phyloP scores from a whole-genome alignment of 2,113 vertebrate species.

The Entelurus aequoreus region DNA sequence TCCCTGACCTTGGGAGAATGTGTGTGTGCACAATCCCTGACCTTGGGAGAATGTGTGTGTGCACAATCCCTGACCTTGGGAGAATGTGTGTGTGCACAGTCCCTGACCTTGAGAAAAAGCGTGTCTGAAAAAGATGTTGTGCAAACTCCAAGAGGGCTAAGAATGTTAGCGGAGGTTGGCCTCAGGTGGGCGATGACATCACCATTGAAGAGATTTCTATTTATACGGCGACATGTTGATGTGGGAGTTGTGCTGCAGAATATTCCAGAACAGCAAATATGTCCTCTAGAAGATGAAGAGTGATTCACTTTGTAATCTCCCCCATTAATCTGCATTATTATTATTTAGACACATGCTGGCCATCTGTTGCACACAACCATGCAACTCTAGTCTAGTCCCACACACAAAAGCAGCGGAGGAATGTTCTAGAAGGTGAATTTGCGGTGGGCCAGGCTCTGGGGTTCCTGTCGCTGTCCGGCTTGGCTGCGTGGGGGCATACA shows the following conservation, averaged over 20 bases:
- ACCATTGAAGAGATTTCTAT: slow-evolving; percentile 57
- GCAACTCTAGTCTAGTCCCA: background rate
- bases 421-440: too few relatives aligned
- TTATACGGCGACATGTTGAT: background rate
- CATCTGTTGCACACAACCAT: slow-evolving; percentile 49
- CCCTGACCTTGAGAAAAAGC: too few relatives aligned
- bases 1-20: too few relatives aligned
- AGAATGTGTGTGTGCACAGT: too few relatives aligned
- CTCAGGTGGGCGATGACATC: slow-evolving; percentile 65
- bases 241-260: background rate
- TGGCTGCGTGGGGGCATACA: too few relatives aligned
- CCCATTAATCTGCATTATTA: slow-evolving; percentile 64
- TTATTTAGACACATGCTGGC: slow-evolving; percentile 75
- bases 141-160: slow-evolving; percentile 9
- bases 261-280: too few relatives aligned
- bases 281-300: slow-evolving; percentile 38
- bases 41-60: too few relatives aligned
- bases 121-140: slow-evolving; percentile 31
- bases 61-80: too few relatives aligned
- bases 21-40: too few relatives aligned
- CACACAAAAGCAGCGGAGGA: too few relatives aligned
- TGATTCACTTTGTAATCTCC: slow-evolving; percentile 68
- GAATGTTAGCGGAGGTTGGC: slow-evolving; percentile 59
- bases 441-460: too few relatives aligned
- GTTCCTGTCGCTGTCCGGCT: too few relatives aligned